Percentiles rank a stretch among this genome's conserved stretches.
These are phyloP conservation scores for Scrobipalpa costella DNA, from an alignment of 2,888 invertebrate genomes.

Conservation along the genomic window DNA sequence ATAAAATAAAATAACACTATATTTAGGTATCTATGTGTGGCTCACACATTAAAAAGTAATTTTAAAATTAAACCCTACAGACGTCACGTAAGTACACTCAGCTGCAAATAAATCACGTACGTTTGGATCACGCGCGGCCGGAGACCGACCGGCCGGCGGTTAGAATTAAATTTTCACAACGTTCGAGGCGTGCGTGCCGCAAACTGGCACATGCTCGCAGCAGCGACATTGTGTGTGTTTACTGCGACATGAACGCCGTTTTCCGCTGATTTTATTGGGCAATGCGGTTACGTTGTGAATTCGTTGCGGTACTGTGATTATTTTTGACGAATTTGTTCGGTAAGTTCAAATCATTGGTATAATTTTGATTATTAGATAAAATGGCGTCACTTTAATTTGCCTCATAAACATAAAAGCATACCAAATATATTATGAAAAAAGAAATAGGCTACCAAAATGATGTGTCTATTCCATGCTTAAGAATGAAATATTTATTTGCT, in stretches of 20 bases:
- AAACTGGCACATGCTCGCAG: neutral
- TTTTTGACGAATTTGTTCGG: neutral
- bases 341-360: too few relatives aligned
- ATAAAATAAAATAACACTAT: too few relatives aligned
- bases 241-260: neutral
- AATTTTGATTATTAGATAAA: too few relatives aligned
- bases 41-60: conserved; percentile 20
- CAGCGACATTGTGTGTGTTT: neutral
- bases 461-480: neutral
- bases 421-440: neutral
- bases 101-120: conserved; percentile 34
- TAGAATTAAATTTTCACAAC: conserved; percentile 32
- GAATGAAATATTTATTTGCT: conserved; percentile 15
- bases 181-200: conserved; percentile 27
- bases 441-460: neutral
- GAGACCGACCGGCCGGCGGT: conserved; percentile 13
- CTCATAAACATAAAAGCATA: too few relatives aligned
- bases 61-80: conserved; percentile 10
- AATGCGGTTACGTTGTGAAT: neutral
- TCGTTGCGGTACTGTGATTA: neutral
- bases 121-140: conserved; percentile 33
- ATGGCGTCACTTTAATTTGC: too few relatives aligned
- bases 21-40: too few relatives aligned
- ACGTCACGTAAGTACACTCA: conserved; percentile 28
- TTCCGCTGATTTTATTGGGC: conserved; percentile 10